Percentiles rank a stretch among this genome's conserved stretches.
phyloP scores from a whole-genome alignment of 2,888 invertebrate species.

The Polymixis lichenea region DNA sequence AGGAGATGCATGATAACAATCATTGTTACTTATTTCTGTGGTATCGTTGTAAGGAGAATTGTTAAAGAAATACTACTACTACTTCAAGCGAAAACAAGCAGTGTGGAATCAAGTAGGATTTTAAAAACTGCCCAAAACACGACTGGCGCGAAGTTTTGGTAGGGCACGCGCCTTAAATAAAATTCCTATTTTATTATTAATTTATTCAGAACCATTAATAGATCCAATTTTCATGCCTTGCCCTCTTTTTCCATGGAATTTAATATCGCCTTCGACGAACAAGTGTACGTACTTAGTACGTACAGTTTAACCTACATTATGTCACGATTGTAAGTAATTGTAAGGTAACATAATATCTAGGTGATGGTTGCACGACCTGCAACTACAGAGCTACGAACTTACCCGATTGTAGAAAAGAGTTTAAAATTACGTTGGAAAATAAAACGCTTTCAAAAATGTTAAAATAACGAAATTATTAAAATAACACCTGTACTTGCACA shows the following conservation, averaged over 20 bases:
- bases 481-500: neutral
- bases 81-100: too few relatives aligned
- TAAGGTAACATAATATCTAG: slow-evolving; percentile 39
- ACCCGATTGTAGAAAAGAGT: neutral
- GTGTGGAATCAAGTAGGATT: too few relatives aligned
- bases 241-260: slow-evolving; percentile 3
- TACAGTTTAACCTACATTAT: slow-evolving; percentile 22
- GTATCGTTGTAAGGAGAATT: too few relatives aligned
- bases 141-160: too few relatives aligned
- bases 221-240: neutral
- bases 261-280: neutral
- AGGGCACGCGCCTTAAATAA: too few relatives aligned
- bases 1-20: too few relatives aligned
- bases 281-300: neutral
- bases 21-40: too few relatives aligned
- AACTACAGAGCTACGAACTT: neutral
- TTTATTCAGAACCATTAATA: neutral
- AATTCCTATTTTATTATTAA: neutral
- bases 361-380: slow-evolving; percentile 31
- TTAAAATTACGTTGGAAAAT: neutral
- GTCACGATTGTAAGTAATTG: slow-evolving; percentile 24
- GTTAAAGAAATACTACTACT: too few relatives aligned
- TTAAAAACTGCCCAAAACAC: too few relatives aligned
- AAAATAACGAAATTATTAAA: neutral
- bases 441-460: neutral